Conservation (phyloP, 2,113 vertebrate genomes). For the Paraplagusia blochii region DNA sequence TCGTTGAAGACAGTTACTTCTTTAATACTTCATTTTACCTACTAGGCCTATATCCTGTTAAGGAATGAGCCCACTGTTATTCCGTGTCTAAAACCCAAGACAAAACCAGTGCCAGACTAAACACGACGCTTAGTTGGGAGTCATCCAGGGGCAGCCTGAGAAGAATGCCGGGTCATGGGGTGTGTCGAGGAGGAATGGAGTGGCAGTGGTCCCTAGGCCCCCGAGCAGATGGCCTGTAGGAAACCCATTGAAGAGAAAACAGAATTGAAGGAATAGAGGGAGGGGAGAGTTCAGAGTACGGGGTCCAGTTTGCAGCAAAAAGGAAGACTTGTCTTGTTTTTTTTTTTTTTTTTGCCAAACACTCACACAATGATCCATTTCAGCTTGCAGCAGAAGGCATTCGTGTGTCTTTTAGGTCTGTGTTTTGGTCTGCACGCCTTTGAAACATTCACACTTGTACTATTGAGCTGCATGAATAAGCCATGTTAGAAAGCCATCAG, state of each 20-base stretch:
- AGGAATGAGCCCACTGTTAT: constrained; percentile 40
- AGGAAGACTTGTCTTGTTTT: constrained; percentile 67
- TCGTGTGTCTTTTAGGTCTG: constrained; percentile 51
- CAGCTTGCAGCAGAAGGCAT: constrained; percentile 60
- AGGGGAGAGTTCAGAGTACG: constrained; percentile 45
- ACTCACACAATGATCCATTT: constrained; percentile 54
- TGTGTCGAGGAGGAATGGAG: constrained; percentile 39
- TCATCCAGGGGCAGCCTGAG: constrained; percentile 41
- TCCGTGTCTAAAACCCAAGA: constrained; percentile 33
- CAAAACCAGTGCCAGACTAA: constrained; percentile 59
- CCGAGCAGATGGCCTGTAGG: constrained; percentile 66
- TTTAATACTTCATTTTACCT: constrained; percentile 14
- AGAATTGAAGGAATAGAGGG: constrained; percentile 40
- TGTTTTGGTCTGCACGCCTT: constrained; percentile 51
- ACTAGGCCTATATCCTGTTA: constrained; percentile 44
- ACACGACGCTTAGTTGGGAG: constrained; percentile 56
- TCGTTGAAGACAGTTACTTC: constrained; percentile 21
- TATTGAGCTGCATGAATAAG: constrained; percentile 54
- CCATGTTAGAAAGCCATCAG: constrained; percentile 44
- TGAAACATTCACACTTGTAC: constrained; percentile 49
- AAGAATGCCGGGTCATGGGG: constrained; percentile 70
- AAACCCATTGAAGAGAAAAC: constrained; percentile 57
- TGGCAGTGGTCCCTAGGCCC: constrained; percentile 53
- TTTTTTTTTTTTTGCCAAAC: constrained; percentile 32
- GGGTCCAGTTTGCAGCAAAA: constrained; percentile 44